A percentile compares a stretch with the other conserved stretches of the same genome.
These are phyloP conservation scores for Bothrops jararaca DNA, from an alignment of 2,113 vertebrate species.

Conservation along the genomic window DNA sequence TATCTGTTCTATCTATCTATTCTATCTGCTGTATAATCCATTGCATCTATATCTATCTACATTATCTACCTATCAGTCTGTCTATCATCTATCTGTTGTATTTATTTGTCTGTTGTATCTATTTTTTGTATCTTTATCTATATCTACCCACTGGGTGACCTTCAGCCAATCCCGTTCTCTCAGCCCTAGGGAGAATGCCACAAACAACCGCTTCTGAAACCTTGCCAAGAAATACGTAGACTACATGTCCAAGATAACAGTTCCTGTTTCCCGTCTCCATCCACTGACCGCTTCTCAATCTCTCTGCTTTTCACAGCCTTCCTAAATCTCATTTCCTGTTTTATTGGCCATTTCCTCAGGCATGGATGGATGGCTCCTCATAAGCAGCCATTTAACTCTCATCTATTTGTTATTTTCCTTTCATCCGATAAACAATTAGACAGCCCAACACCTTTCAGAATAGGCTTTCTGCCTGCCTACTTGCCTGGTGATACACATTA, in stretches of 20 bases:
- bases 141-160: background rate
- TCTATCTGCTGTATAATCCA: no score
- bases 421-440: background rate
- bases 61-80: background rate
- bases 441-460: background rate
- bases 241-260: background rate
- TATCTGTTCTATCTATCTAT: background rate
- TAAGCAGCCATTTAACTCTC: background rate
- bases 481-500: background rate
- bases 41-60: no score
- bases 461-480: background rate
- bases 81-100: no score
- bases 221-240: background rate
- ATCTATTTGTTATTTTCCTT: slow-evolving; percentile 7
- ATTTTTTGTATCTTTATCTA: background rate
- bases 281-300: background rate
- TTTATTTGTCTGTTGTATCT: background rate
- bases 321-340: slow-evolving; percentile 19
- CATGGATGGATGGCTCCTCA: background rate
- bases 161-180: background rate
- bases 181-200: background rate
- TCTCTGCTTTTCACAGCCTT: background rate
- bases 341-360: background rate
- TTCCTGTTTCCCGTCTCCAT: background rate
- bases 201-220: background rate